Evolutionary conservation across 2,113 vertebrate species (phyloP).

Genomic region (Neodontobutis hainanensis): DNA sequence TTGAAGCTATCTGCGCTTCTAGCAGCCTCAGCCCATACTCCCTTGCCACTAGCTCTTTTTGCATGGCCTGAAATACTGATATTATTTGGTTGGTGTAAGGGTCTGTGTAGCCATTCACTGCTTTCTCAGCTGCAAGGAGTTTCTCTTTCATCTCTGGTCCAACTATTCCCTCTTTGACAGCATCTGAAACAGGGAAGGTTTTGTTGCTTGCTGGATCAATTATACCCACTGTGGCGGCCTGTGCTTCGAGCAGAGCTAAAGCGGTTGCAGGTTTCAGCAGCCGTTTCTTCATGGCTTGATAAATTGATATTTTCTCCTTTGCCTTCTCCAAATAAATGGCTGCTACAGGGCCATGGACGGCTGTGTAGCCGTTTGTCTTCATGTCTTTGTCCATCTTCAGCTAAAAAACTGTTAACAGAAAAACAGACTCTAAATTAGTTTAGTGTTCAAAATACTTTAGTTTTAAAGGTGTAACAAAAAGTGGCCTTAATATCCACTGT

Average conservation of each 20-base stretch:
- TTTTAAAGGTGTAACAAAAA: no score
- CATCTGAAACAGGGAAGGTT: conserved; percentile 85
- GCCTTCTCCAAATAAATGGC: conserved; percentile 87
- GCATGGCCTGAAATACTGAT: conserved; percentile 94
- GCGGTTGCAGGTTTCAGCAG: conserved; percentile 89
- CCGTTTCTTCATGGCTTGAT: conserved; percentile 92
- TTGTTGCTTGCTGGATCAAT: conserved; percentile 87
- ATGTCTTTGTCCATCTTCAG: conserved; percentile 50
- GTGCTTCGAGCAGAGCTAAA: conserved; percentile 90
- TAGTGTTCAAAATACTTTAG: background rate
- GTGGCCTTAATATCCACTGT: no score
- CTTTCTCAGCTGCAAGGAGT: conserved; percentile 86
- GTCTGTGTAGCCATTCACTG: conserved; percentile 86
- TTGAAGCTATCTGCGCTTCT: conserved; percentile 88
- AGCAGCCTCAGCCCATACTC: conserved; percentile 89
- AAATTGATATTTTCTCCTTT: conserved; percentile 87
- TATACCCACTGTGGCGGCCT: conserved; percentile 89
- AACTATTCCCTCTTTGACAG: conserved; percentile 85
- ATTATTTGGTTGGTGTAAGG: conserved; percentile 87
- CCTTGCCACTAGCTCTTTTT: conserved; percentile 89
- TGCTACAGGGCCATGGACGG: conserved; percentile 72
- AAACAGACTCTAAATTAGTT: conserved; percentile 13
- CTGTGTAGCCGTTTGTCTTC: conserved; percentile 43
- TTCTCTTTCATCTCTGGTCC: conserved; percentile 91
- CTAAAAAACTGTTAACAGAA: conserved; percentile 29